Conservation (phyloP, 2,113 vertebrate genomes). For the Albula goreensis region DNA sequence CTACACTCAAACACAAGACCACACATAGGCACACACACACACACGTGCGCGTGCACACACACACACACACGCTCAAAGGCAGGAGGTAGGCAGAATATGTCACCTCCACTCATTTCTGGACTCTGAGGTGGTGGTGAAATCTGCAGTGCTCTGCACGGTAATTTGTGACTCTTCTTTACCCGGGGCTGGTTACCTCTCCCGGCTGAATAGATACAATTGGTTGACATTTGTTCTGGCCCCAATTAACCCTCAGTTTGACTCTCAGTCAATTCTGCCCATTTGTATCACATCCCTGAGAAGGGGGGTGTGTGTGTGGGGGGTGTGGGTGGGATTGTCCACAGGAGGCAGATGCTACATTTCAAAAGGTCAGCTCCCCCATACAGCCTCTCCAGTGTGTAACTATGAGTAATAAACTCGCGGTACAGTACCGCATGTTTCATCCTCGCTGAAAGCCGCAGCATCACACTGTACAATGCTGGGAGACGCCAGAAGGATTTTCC, state of each 20-base stretch:
- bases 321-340: background rate
- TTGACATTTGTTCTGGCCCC: constrained; percentile 6
- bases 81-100: background rate
- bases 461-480: background rate
- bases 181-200: background rate
- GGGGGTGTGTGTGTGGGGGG: background rate
- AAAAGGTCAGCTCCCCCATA: background rate
- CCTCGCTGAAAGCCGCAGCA: background rate
- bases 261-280: background rate
- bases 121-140: background rate
- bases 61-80: background rate
- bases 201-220: constrained; percentile 3
- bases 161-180: background rate
- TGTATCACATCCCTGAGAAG: background rate
- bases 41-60: background rate
- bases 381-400: background rate
- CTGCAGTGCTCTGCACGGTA: background rate
- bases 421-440: background rate
- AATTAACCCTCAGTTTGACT: constrained; percentile 11
- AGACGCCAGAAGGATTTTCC: background rate
- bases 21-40: background rate
- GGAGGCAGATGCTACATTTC: background rate
- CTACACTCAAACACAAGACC: background rate
- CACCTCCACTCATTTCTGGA: background rate
- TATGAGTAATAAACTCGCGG: background rate